These are phyloP conservation scores for Tokudaia tokunoshimensis DNA, from an alignment of 2,797 vertebrate species.

Conservation along the genomic window DNA sequence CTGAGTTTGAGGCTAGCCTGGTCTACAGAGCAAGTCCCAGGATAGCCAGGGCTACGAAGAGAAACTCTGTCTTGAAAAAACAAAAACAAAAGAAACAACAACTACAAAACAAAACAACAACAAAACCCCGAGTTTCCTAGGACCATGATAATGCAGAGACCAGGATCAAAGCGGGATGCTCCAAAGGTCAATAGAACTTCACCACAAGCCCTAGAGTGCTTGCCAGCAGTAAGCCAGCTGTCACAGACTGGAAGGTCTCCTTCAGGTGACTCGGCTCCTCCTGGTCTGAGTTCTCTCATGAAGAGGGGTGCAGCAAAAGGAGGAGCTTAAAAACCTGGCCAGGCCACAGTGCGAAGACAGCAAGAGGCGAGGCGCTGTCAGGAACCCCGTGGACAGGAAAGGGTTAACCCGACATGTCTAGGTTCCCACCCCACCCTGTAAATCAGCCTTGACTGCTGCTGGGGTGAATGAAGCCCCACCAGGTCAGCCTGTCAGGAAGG, in stretches of 20 bases:
- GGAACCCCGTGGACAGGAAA: constrained; percentile 68
- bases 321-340: background rate
- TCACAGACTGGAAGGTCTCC: constrained; percentile 11
- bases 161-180: background rate
- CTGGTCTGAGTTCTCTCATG: background rate
- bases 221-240: background rate
- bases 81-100: background rate
- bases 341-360: background rate
- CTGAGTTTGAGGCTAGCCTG: background rate
- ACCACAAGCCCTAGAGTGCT: background rate
- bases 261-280: constrained; percentile 26
- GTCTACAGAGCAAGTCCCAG: background rate
- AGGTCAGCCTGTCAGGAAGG: constrained; percentile 93
- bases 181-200: background rate
- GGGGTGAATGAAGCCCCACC: constrained; percentile 90
- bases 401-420: constrained; percentile 88
- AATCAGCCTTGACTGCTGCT: constrained; percentile 90
- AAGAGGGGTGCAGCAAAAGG: constrained; percentile 17
- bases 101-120: background rate
- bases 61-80: background rate
- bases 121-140: background rate
- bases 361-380: background rate
- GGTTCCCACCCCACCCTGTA: constrained; percentile 84
- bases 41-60: background rate
- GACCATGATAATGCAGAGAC: background rate